Conservation (phyloP, 1,140 invertebrate species). For the Tribolium castaneum region DNA sequence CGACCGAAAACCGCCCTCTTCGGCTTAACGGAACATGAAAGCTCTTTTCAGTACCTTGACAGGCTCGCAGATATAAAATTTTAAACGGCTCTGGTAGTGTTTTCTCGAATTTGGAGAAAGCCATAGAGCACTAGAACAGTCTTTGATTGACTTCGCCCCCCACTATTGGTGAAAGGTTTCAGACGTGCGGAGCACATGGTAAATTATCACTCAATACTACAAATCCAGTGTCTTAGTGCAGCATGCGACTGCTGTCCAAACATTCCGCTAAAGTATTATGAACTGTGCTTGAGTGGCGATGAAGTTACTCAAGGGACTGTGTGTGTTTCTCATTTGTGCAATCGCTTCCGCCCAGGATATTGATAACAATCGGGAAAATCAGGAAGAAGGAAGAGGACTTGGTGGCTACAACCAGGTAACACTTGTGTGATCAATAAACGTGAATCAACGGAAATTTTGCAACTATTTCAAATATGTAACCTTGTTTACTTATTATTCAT, state of each 20-base stretch:
- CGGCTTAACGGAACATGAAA: not conserved
- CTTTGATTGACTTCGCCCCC: conserved; percentile 24
- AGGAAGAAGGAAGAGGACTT: not conserved
- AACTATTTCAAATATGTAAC: conserved; percentile 3
- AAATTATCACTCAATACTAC: conserved; percentile 30
- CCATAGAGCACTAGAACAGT: conserved; percentile 24
- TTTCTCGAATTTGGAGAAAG: conserved; percentile 21
- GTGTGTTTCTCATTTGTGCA: conserved; percentile 19
- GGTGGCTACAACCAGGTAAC: conserved; percentile 2
- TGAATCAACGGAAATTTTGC: conserved; percentile 1
- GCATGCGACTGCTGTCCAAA: conserved; percentile 26
- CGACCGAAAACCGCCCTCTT: not conserved
- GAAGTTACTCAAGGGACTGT: not conserved
- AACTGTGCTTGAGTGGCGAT: conserved; percentile 1
- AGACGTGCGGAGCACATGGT: conserved; percentile 30
- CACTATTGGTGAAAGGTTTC: conserved; percentile 35
- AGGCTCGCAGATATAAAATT: conserved; percentile 7
- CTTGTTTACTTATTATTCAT: conserved; percentile 9
- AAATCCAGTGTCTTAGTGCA: conserved; percentile 4
- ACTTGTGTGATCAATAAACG: not conserved
- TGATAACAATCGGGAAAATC: conserved; percentile 12
- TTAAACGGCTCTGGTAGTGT: not conserved
- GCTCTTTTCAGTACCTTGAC: conserved; percentile 5
- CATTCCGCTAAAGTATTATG: not conserved
- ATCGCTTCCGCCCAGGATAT: conserved; percentile 34